Conservation (phyloP, 2,113 vertebrate genomes). For the Taurulus bubalis region DNA sequence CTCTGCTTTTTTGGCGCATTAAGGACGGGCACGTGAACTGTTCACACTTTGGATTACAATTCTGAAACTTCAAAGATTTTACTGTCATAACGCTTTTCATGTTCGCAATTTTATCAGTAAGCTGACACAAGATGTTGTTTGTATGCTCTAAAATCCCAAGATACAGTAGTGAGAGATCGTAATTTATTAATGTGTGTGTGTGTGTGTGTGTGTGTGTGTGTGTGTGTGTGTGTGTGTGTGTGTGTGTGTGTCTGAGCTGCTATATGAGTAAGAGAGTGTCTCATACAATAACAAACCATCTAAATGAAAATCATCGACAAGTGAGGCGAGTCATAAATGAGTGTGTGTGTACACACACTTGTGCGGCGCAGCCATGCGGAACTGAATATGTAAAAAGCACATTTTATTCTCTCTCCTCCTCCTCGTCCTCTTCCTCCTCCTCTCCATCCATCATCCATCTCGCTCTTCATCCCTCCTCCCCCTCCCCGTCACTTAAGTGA, state of each 20-base stretch:
- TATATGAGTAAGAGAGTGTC: constrained; percentile 49
- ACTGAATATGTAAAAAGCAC: constrained; percentile 59
- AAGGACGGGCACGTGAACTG: no score
- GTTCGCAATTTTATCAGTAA: no score
- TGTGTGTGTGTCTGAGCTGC: constrained; percentile 4
- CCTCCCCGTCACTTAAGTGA: constrained; percentile 35
- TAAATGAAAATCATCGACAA: constrained; percentile 69
- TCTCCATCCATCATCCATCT: constrained; percentile 35
- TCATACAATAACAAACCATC: constrained; percentile 65
- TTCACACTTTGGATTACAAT: no score
- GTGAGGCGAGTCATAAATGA: constrained; percentile 58
- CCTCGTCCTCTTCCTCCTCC: neutral
- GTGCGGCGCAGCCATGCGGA: constrained; percentile 42
- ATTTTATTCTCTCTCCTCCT: constrained; percentile 30
- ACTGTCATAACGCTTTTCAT: neutral
- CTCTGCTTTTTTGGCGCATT: no score
- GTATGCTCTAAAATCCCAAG: neutral
- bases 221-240: neutral
- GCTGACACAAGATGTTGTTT: neutral
- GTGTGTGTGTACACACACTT: constrained; percentile 1
- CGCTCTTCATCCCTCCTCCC: constrained; percentile 21
- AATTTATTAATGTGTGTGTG: constrained; percentile 28
- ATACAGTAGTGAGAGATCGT: constrained; percentile 23
- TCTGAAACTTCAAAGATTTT: no score
- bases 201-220: no score